A percentile compares a stretch with the other conserved stretches of the same genome.
Conservation (phyloP, 2,797 vertebrate species). For the Amazonetta brasiliensis region DNA sequence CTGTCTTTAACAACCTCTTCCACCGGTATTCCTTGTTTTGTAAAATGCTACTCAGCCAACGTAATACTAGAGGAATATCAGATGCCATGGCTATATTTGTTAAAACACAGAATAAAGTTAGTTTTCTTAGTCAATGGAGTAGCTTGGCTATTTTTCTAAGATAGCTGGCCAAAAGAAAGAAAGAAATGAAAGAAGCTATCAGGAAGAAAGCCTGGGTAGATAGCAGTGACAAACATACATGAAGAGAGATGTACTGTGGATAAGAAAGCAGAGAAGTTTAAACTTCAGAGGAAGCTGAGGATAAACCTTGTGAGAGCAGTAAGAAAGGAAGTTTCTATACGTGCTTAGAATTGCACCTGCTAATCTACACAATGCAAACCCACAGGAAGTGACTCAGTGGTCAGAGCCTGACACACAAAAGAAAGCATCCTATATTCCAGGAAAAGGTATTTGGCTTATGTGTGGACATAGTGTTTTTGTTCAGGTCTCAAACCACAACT, state of each 20-base stretch:
- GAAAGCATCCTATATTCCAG: slow-evolving; percentile 66
- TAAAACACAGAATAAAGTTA: neutral
- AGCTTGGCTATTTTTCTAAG: neutral
- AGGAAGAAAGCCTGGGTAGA: neutral
- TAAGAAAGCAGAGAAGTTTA: slow-evolving; percentile 1
- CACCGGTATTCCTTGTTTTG: neutral
- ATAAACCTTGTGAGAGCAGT: neutral
- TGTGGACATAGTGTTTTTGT: slow-evolving; percentile 40
- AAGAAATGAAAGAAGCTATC: neutral
- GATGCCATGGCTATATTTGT: neutral
- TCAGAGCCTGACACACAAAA: slow-evolving; percentile 59
- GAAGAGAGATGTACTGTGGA: neutral
- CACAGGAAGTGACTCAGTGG: slow-evolving; percentile 79
- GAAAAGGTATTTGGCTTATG: slow-evolving; percentile 50
- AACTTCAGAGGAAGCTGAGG: slow-evolving; percentile 26
- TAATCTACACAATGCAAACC: slow-evolving; percentile 67
- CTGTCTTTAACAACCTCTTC: neutral
- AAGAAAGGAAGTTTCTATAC: slow-evolving; percentile 67
- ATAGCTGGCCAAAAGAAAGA: neutral
- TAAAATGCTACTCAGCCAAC: neutral
- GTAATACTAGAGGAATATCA: neutral
- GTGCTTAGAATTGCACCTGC: slow-evolving; percentile 76
- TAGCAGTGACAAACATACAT: neutral
- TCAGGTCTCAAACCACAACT: slow-evolving; percentile 4
- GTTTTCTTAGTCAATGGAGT: neutral